Conservation (phyloP, 2,797 vertebrate species). For the Anomalospiza imberbis region DNA sequence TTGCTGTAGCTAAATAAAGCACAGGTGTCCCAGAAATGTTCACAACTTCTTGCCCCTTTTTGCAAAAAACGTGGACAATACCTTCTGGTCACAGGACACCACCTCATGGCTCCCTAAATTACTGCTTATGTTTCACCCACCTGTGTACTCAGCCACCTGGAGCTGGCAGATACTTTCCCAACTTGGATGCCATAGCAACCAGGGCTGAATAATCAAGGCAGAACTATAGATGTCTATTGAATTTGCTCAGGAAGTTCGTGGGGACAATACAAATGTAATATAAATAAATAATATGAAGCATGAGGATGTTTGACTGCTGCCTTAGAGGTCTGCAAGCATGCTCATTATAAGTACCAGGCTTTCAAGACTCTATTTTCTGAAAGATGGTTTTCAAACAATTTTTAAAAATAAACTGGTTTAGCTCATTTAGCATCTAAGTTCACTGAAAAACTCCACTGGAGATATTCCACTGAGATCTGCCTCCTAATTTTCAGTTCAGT, state of each 20-base stretch:
- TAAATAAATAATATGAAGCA: background rate
- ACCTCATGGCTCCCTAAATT: background rate
- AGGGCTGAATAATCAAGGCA: constrained; percentile 26
- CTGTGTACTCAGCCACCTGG: constrained; percentile 48
- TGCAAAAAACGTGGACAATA: background rate
- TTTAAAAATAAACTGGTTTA: background rate
- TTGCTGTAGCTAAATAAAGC: background rate
- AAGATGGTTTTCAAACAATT: background rate
- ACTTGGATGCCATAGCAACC: constrained; percentile 51
- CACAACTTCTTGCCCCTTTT: background rate
- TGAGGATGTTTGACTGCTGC: background rate
- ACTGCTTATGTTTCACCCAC: background rate
- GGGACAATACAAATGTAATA: constrained; percentile 7
- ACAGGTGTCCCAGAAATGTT: background rate
- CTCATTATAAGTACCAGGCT: background rate
- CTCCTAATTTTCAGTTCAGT: constrained; percentile 1
- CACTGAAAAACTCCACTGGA: background rate
- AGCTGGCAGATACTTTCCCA: constrained; percentile 59
- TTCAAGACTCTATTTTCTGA: background rate
- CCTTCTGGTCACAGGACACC: background rate
- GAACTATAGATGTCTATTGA: background rate
- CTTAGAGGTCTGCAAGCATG: background rate
- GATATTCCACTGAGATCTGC: background rate
- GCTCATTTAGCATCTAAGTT: background rate
- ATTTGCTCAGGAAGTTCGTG: background rate